Conservation (phyloP, 2,888 invertebrate genomes). For the Cataglyphis cursor region DNA sequence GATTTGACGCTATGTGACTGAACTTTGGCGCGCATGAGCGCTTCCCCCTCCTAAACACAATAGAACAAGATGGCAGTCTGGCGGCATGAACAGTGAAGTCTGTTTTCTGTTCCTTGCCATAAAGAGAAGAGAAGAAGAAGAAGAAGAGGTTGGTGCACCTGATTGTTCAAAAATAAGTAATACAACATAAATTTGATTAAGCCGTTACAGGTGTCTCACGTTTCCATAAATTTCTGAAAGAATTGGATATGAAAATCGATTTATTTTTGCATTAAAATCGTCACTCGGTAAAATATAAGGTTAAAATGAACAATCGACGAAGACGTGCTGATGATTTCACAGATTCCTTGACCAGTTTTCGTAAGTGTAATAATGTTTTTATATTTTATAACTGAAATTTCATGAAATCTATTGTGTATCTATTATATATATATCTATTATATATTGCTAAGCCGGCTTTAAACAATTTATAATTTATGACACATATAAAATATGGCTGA, state of each 20-base stretch:
- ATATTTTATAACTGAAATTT: neutral
- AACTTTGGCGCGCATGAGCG: too few relatives aligned
- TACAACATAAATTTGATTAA: neutral
- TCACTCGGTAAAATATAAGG: neutral
- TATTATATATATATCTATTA: too few relatives aligned
- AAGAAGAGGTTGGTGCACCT: conserved; percentile 22
- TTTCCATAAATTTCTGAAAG: neutral
- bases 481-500: neutral
- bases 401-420: neutral
- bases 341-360: conserved; percentile 61
- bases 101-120: too few relatives aligned
- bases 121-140: too few relatives aligned
- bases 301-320: conserved; percentile 60
- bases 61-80: too few relatives aligned
- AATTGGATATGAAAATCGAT: neutral
- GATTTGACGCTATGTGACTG: too few relatives aligned
- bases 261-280: neutral
- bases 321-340: conserved; percentile 66
- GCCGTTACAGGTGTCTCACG: conserved; percentile 18
- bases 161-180: conserved; percentile 16
- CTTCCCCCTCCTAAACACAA: too few relatives aligned
- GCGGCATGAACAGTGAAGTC: too few relatives aligned
- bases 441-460: neutral
- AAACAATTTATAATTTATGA: neutral
- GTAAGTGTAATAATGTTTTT: conserved; percentile 62